Percentiles rank a stretch among this genome's conserved stretches.
These are phyloP conservation scores for Ommatoiulus sabulosus DNA, from an alignment of 2,888 invertebrate genomes.

Conservation along the genomic window DNA sequence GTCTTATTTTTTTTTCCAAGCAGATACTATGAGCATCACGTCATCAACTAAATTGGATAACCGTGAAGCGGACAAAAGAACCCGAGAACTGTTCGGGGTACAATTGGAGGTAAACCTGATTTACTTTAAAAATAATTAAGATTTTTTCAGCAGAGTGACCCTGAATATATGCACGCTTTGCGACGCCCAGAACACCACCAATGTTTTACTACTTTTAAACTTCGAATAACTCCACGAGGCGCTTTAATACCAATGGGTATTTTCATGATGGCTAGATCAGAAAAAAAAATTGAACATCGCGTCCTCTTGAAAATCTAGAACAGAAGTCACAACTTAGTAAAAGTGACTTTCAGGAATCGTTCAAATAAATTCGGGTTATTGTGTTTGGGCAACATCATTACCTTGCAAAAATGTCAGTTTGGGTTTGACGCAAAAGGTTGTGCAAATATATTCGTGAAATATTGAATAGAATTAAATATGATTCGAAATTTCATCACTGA, in stretches of 20 bases:
- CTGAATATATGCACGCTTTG: background rate
- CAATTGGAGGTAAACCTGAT: slow-evolving; percentile 56
- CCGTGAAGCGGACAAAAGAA: slow-evolving; percentile 50
- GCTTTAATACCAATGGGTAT: too few species aligned
- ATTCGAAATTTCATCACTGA: background rate
- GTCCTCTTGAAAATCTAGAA: too few species aligned
- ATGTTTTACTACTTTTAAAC: background rate
- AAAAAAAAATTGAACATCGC: too few species aligned
- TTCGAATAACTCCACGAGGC: background rate
- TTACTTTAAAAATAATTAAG: background rate
- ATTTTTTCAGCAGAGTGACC: background rate
- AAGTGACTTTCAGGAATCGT: background rate
- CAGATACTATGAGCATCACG: slow-evolving; percentile 51
- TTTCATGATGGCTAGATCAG: too few species aligned
- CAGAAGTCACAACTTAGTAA: too few species aligned
- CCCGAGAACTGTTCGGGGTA: slow-evolving; percentile 53
- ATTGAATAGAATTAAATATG: background rate
- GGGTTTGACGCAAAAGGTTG: background rate
- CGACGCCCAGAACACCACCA: background rate
- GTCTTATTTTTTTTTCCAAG: background rate
- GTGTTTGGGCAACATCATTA: background rate
- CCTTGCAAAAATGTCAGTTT: too few species aligned
- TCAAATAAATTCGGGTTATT: background rate
- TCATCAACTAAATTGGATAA: slow-evolving; percentile 45
- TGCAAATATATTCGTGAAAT: too few species aligned